These are phyloP conservation scores for Pheosia gnoma DNA, from an alignment of 2,888 invertebrate genomes.

Conservation along the genomic window DNA sequence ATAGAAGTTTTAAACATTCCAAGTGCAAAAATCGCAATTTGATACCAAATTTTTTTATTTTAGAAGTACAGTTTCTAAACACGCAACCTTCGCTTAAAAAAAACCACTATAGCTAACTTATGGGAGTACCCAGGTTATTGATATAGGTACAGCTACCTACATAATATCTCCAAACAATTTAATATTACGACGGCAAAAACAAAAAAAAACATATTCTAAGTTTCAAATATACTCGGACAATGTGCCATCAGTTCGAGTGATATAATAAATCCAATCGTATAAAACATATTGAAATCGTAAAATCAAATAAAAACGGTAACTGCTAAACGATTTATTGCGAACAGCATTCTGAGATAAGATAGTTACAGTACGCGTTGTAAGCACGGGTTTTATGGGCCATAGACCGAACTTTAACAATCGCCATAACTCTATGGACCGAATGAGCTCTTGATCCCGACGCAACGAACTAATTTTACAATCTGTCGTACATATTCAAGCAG, in stretches of 20 bases:
- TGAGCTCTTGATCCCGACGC: slow-evolving; percentile 25
- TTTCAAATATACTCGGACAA: background rate
- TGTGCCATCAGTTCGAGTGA: background rate
- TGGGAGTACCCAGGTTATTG: no score
- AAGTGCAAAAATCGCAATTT: no score
- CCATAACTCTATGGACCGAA: slow-evolving; percentile 38
- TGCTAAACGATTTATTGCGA: slow-evolving; percentile 11
- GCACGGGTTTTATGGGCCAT: slow-evolving; percentile 47
- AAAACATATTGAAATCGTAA: slow-evolving; percentile 7
- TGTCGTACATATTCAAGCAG: slow-evolving; percentile 4
- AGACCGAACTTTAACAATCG: slow-evolving; percentile 45
- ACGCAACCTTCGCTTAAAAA: no score
- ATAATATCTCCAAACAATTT: background rate
- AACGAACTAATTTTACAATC: slow-evolving; percentile 24
- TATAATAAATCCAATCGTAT: background rate
- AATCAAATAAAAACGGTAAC: slow-evolving; percentile 6
- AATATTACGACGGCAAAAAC: background rate
- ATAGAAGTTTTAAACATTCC: no score
- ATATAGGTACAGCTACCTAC: no score
- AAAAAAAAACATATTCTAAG: background rate
- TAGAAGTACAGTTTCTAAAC: no score
- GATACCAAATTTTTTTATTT: no score
- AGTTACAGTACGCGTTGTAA: slow-evolving; percentile 35
- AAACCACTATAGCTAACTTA: no score
- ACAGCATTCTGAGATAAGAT: slow-evolving; percentile 30